Conservation (phyloP, 2,888 invertebrate species). For the Tuberolachnus salignus region DNA sequence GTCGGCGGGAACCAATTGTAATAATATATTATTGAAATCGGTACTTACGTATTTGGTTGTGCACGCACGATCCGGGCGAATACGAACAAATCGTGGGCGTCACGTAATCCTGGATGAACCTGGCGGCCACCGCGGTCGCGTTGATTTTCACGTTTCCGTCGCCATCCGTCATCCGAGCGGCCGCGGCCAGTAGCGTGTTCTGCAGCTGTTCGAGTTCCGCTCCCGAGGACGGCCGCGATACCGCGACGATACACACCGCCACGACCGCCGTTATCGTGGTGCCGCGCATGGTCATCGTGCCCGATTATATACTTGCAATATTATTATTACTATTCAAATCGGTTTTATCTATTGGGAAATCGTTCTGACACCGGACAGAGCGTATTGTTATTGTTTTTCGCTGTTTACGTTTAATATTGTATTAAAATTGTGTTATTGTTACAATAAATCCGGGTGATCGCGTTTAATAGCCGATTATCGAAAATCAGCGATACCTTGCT, state of each 20-base stretch:
- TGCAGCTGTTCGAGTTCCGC: not conserved
- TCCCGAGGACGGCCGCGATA: not conserved
- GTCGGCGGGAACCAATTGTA: no score
- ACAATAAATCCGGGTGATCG: no score
- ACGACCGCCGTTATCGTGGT: not conserved
- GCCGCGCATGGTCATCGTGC: constrained; percentile 11
- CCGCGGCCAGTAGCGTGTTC: not conserved
- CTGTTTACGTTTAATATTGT: not conserved
- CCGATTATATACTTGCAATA: no score
- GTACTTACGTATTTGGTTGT: constrained; percentile 42
- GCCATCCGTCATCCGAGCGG: not conserved
- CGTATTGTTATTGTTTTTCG: no score
- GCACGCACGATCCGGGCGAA: constrained; percentile 28
- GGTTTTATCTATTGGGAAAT: no score
- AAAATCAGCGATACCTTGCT: not conserved
- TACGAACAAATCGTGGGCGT: constrained; percentile 25
- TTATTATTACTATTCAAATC: no score
- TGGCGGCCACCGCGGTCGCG: constrained; percentile 12
- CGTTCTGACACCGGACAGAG: no score
- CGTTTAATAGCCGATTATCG: no score
- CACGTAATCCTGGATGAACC: constrained; percentile 22
- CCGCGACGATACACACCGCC: constrained; percentile 2
- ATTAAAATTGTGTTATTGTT: no score
- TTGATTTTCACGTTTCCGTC: not conserved
- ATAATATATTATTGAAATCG: no score